Conservation (phyloP, 1,140 invertebrate species). For the Trigoniulus corallinus region DNA sequence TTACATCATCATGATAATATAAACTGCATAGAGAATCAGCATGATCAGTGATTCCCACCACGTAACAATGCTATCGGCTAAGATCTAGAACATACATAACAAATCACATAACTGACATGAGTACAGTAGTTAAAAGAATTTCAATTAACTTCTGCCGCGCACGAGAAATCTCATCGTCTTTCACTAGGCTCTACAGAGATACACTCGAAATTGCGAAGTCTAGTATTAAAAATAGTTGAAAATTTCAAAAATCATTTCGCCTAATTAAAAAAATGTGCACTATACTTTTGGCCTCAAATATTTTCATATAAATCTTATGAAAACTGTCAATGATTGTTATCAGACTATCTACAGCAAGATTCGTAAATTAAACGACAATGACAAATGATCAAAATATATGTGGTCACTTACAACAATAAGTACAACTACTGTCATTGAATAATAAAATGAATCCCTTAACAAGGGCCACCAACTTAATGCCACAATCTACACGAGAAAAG, state of each 20-base stretch:
- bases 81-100: slow-evolving; percentile 14
- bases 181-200: too few relatives aligned
- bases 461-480: slow-evolving; percentile 26
- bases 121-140: background rate
- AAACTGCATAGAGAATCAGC: slow-evolving; percentile 19
- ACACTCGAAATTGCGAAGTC: too few relatives aligned
- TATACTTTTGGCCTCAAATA: too few relatives aligned
- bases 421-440: slow-evolving; percentile 26
- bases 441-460: slow-evolving; percentile 29
- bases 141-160: background rate
- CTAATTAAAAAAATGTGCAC: too few relatives aligned
- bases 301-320: background rate
- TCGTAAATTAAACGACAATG: background rate
- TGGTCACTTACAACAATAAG: slow-evolving; percentile 25
- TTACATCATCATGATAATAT: slow-evolving; percentile 24
- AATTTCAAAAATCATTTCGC: too few relatives aligned
- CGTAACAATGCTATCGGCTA: slow-evolving; percentile 18
- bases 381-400: background rate
- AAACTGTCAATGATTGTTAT: background rate
- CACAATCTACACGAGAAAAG: slow-evolving; percentile 1
- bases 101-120: background rate
- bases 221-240: too few relatives aligned
- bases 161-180: too few relatives aligned
- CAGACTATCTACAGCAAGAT: background rate
- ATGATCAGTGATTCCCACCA: slow-evolving; percentile 21